phyloP scores from a whole-genome alignment of 2,113 vertebrate genomes.

The Upupa epops region DNA sequence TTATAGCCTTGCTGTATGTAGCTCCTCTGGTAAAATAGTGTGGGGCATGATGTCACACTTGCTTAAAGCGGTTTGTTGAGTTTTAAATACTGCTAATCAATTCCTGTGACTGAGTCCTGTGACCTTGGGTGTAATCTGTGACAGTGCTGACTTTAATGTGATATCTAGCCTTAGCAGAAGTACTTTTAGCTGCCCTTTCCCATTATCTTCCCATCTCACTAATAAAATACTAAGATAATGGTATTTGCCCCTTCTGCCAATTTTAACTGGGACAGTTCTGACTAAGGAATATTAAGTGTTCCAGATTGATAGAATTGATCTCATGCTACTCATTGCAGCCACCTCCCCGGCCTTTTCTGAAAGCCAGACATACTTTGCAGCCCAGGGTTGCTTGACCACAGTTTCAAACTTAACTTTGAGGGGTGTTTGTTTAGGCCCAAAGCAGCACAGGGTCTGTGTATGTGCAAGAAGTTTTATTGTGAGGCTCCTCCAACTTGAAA shows the following conservation, averaged over 20 bases:
- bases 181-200: slow-evolving; percentile 49
- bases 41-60: slow-evolving; percentile 22
- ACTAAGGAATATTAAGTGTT: neutral
- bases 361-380: neutral
- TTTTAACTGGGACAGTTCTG: neutral
- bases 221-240: slow-evolving; percentile 39
- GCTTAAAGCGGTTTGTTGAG: slow-evolving; percentile 40
- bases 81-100: slow-evolving; percentile 58
- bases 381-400: neutral
- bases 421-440: neutral
- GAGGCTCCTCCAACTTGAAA: neutral
- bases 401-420: neutral
- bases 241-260: slow-evolving; percentile 28
- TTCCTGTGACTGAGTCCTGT: slow-evolving; percentile 12
- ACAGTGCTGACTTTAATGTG: slow-evolving; percentile 1
- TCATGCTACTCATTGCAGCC: neutral
- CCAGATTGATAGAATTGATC: neutral
- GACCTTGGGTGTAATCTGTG: slow-evolving; percentile 34
- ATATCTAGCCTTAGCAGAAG: slow-evolving; percentile 36
- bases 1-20: neutral
- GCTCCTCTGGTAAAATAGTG: neutral
- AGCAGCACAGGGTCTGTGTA: neutral
- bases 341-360: neutral
- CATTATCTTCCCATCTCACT: slow-evolving; percentile 43
- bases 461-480: neutral